Evolutionary conservation across 2,113 vertebrate genomes (phyloP).

Genomic region (Protobothrops mucrosquamatus): DNA sequence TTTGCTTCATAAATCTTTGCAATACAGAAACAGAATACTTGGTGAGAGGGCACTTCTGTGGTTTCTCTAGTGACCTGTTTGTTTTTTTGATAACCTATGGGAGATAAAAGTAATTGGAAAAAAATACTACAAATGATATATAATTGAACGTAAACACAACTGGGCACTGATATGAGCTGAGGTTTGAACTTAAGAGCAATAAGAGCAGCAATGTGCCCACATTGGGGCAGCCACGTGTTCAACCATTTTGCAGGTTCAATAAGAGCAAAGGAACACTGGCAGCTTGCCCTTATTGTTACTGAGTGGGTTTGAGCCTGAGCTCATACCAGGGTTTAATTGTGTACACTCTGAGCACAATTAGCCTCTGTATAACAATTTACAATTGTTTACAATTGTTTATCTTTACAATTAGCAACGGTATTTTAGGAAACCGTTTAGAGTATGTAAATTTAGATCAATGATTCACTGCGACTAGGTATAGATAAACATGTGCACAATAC

Average conservation of each 20-base stretch:
- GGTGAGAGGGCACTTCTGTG: background rate
- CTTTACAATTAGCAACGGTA: background rate
- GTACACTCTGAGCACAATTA: background rate
- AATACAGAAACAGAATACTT: background rate
- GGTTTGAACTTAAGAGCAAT: too few species aligned
- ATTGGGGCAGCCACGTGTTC: too few species aligned
- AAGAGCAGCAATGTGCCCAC: too few species aligned
- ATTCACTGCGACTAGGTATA: background rate
- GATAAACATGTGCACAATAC: background rate
- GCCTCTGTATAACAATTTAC: background rate
- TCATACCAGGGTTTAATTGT: background rate
- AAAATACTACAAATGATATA: too few species aligned
- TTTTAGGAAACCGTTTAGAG: background rate
- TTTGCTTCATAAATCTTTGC: background rate
- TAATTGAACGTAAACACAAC: too few species aligned
- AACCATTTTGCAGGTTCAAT: too few species aligned
- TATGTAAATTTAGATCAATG: background rate
- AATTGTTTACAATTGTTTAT: background rate
- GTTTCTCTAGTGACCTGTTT: background rate
- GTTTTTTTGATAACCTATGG: background rate
- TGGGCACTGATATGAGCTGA: too few species aligned
- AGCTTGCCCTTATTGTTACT: background rate
- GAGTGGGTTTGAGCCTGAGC: background rate
- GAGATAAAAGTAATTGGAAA: background rate
- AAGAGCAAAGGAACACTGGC: background rate